Conservation (phyloP, 2,113 vertebrate species). For the Willisornis vidua region DNA sequence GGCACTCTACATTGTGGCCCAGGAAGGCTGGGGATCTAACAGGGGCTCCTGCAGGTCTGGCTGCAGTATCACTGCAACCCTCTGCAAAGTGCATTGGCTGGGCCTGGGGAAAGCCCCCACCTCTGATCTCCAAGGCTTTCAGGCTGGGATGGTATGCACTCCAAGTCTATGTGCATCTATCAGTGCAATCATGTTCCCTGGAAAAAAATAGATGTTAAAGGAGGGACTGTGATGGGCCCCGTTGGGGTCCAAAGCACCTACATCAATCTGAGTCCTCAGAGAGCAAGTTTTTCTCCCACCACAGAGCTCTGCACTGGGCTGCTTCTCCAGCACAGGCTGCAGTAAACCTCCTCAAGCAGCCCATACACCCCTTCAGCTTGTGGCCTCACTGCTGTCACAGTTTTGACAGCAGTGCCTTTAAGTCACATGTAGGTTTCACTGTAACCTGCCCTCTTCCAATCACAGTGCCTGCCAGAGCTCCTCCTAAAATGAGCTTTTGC, state of each 20-base stretch:
- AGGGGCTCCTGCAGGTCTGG: neutral
- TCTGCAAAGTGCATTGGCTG: neutral
- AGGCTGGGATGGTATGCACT: neutral
- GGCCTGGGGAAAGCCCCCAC: neutral
- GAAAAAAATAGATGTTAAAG: neutral
- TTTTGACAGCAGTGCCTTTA: neutral
- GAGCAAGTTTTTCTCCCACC: neutral
- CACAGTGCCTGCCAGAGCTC: fast-evolving
- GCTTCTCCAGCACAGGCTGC: neutral
- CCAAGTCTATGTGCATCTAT: fast-evolving
- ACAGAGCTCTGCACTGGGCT: neutral
- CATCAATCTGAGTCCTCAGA: neutral
- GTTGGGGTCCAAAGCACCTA: fast-evolving
- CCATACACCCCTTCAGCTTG: fast-evolving
- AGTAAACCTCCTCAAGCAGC: neutral
- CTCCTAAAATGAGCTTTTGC: neutral
- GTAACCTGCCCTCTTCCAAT: neutral
- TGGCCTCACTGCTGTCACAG: neutral
- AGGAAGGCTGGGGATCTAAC: neutral
- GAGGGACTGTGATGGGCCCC: neutral
- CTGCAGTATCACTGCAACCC: neutral
- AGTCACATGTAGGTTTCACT: fast-evolving
- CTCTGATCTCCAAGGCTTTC: neutral
- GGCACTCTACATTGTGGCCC: neutral
- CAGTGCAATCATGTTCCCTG: fast-evolving